Base-by-base conservation (phyloP, 2,888 invertebrate species). In the Keiferia lycopersicella region DNA sequence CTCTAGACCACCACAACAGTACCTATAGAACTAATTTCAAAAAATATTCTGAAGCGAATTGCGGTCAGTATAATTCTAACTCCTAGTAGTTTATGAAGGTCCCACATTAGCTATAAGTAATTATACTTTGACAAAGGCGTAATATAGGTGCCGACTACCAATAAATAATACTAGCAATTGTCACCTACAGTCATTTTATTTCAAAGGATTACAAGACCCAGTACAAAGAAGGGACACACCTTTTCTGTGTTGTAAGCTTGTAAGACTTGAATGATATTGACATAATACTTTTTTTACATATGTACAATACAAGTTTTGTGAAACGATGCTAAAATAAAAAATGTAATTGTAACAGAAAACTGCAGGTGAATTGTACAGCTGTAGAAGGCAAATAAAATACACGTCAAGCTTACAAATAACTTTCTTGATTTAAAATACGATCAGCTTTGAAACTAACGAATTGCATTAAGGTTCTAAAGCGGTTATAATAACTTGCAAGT, bases 91-190 rank as follows among this genome's bases (percentile, higher is more conserved):
- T 11, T 12, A 26, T 53, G 51, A 26, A 26, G 14, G 51, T 22
- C 51, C 26, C 51, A 22, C 22, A 11, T 22, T 4, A 22, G 10
- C 10, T 10, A 22, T 14, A 22, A 14, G 51, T 53, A 53, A 53
- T 53, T 53, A 22, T 22, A 26, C 3, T 20, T 53, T 2, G 14
- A 53, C 51, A 53, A 53, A 1, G 26, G 51, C 20, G 22, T 53
- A 53, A 50, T 53, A 14, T 20, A 10, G 51, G 51, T 11, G 51
- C 51, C 12, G 11, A 30, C 16, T 57, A 69, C 74, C 78, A 69
- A 87, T 88, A 88, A 87, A 87, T 87, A 71, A 76, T 75, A 73
- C 71, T 80, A 77, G 76, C 76, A 85, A 83, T 81, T 87, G 88
- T 86, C 81, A 83, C 82, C 83, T 45, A 0, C 16, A 16, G 1